Conservation (phyloP, 2,797 vertebrate genomes). For the Fringilla coelebs region DNA sequence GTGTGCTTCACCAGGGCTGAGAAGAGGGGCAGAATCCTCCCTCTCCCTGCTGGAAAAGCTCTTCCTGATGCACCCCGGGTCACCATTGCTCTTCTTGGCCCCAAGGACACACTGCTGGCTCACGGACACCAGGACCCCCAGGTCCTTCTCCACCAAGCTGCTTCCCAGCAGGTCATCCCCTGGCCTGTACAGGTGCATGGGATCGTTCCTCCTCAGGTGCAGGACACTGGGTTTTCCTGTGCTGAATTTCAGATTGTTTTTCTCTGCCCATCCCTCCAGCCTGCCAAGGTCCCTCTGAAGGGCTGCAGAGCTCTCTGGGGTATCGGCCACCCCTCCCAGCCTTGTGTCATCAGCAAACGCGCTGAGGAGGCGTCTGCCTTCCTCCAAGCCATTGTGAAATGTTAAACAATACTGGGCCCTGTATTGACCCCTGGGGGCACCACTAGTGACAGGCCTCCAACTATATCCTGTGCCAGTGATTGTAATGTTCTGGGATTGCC, state of each 20-base stretch:
- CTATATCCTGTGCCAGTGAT: not conserved
- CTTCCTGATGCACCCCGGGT: not conserved
- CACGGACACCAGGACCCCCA: not conserved
- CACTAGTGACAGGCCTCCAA: not conserved
- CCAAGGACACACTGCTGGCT: not conserved
- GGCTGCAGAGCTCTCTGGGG: not conserved
- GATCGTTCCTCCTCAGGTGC: not conserved
- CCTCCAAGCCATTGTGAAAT: not conserved
- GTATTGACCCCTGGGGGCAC: too few relatives aligned
- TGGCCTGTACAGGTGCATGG: too few relatives aligned
- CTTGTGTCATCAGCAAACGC: accelerated
- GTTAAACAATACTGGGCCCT: not conserved
- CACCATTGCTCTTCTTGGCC: not conserved
- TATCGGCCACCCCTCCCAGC: not conserved
- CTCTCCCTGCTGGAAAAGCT: not conserved
- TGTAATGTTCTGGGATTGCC: too few relatives aligned
- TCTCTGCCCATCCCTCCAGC: not conserved
- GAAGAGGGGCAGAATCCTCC: not conserved
- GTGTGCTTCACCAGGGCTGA: not conserved
- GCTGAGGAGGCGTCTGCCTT: not conserved
- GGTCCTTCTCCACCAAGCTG: not conserved
- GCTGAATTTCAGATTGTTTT: not conserved
- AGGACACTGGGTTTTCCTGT: not conserved
- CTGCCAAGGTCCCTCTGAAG: not conserved
- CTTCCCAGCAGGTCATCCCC: not conserved